These are phyloP conservation scores for Sceliomorpha sp. DNA, from an alignment of 2,888 invertebrate genomes.

Conservation along the genomic window DNA sequence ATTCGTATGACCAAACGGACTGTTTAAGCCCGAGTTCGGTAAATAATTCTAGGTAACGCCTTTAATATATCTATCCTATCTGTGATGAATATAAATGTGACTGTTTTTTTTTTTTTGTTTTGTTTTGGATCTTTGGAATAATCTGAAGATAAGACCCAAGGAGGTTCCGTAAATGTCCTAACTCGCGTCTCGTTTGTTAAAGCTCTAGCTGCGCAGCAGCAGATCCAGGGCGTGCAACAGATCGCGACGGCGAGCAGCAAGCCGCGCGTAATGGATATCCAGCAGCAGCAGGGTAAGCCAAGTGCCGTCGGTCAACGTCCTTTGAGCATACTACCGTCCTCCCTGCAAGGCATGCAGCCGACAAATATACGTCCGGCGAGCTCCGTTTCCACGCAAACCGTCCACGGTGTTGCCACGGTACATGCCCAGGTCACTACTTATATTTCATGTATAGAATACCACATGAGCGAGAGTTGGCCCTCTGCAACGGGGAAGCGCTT, in stretches of 20 bases:
- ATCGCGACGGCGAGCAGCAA: constrained; percentile 77
- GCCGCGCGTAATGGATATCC: constrained; percentile 78
- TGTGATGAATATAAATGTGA: too few relatives aligned
- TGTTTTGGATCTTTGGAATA: constrained; percentile 4
- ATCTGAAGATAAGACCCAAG: too few relatives aligned
- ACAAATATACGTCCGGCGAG: constrained; percentile 87
- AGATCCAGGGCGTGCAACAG: constrained; percentile 77
- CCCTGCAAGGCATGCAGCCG: constrained; percentile 80
- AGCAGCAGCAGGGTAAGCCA: constrained; percentile 78
- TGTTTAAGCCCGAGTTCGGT: too few relatives aligned
- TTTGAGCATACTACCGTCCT: constrained; percentile 84
- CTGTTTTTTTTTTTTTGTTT: too few relatives aligned
- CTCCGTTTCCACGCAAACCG: constrained; percentile 92
- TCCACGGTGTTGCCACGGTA: constrained; percentile 78
- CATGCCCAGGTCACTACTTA: constrained; percentile 72
- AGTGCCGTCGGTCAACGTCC: constrained; percentile 72
- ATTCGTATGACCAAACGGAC: too few relatives aligned
- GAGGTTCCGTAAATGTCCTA: too few relatives aligned
- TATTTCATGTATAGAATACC: not conserved
- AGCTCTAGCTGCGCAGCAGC: constrained; percentile 80
- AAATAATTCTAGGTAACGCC: too few relatives aligned
- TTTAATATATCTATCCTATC: too few relatives aligned
- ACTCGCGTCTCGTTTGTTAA: too few relatives aligned
- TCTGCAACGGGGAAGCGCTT: constrained; percentile 5
- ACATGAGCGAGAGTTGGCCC: constrained; percentile 4